These are phyloP conservation scores for Zaprionus ornatus DNA, from an alignment of 1,140 invertebrate genomes.

Conservation along the genomic window DNA sequence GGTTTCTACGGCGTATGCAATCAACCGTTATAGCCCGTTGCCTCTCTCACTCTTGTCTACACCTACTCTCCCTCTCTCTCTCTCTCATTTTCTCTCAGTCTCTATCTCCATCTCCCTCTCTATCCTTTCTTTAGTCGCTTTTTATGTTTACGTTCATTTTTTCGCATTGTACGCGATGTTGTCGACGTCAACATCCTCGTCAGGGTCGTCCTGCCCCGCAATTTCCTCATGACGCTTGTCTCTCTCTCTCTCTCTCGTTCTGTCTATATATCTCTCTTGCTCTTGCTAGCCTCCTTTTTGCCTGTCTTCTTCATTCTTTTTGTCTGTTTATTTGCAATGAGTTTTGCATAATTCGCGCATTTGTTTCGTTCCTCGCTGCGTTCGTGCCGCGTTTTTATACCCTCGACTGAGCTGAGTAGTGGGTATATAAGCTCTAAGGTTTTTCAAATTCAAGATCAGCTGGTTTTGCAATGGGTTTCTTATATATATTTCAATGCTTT, in stretches of 20 bases:
- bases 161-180: conserved; percentile 68
- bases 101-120: neutral
- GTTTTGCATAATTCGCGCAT: conserved; percentile 81
- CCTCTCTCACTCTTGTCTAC: neutral
- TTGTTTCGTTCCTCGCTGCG: conserved; percentile 61
- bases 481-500: neutral
- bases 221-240: conserved; percentile 12
- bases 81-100: neutral
- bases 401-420: neutral
- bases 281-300: neutral
- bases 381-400: conserved; percentile 47
- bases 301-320: conserved; percentile 26
- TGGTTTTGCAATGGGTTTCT: too few relatives aligned
- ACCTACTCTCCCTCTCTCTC: neutral
- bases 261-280: neutral
- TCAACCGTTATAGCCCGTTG: conserved; percentile 59
- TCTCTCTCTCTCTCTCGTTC: neutral
- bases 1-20: conserved; percentile 62
- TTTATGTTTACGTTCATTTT: conserved; percentile 79
- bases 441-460: neutral
- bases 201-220: conserved; percentile 40
- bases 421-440: conserved; percentile 22
- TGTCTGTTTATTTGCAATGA: conserved; percentile 78
- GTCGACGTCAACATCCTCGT: conserved; percentile 79
- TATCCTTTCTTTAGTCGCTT: conserved; percentile 49